Conservation (phyloP, 1,140 invertebrate genomes). For the Saxidomus purpurata region DNA sequence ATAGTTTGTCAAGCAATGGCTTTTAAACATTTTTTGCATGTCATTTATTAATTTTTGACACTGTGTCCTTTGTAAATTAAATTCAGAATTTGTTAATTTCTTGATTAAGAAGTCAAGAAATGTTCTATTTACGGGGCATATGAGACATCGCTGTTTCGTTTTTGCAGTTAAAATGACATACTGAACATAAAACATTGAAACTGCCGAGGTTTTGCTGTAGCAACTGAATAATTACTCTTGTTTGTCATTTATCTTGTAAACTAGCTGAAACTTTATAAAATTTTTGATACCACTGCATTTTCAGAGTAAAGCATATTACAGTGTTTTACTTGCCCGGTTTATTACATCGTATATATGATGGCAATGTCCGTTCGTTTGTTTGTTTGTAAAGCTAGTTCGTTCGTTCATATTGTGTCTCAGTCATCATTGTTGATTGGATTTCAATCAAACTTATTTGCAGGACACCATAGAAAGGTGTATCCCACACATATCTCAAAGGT, state of each 20-base stretch:
- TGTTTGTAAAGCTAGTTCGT: too few species aligned
- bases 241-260: not conserved
- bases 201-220: not conserved
- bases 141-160: not conserved
- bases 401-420: too few species aligned
- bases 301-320: too few species aligned
- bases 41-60: slow-evolving; percentile 28
- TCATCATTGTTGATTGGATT: too few species aligned
- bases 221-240: not conserved
- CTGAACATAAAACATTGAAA: not conserved
- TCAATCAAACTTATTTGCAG: too few species aligned
- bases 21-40: not conserved
- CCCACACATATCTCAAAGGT: too few species aligned
- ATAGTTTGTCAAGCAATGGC: not conserved
- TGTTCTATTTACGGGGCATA: not conserved
- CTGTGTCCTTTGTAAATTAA: not conserved
- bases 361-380: too few species aligned
- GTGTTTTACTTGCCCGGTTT: too few species aligned
- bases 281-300: too few species aligned
- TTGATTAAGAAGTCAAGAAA: slow-evolving; percentile 21
- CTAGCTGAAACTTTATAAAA: too few species aligned
- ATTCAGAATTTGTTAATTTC: slow-evolving; percentile 3
- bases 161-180: not conserved
- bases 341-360: too few species aligned
- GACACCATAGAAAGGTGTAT: too few species aligned